Evolutionary conservation across 2,113 vertebrate genomes (phyloP).

Genomic region (Poeciliopsis retropinna): DNA sequence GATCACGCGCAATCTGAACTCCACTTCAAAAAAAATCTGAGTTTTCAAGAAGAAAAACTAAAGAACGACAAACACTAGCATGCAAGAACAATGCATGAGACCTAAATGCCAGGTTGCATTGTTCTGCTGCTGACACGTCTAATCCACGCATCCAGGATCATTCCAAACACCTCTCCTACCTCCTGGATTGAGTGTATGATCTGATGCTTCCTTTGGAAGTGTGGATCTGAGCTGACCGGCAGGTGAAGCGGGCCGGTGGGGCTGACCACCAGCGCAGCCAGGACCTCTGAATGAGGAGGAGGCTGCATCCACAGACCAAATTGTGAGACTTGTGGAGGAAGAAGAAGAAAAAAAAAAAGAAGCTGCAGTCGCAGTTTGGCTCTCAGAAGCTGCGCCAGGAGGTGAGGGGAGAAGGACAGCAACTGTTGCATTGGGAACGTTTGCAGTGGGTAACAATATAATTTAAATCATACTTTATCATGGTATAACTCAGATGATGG

Average conservation of each 20-base stretch:
- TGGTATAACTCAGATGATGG: not conserved
- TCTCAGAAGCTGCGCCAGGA: constrained; percentile 31
- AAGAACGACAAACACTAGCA: not conserved
- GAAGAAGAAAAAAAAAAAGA: not conserved
- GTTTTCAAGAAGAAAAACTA: not conserved
- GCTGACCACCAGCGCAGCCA: constrained; percentile 60
- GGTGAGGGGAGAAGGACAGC: constrained; percentile 32
- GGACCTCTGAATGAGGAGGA: constrained; percentile 38
- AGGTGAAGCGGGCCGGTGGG: constrained; percentile 62
- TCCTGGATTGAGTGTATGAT: constrained; percentile 58
- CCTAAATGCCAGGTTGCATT: not conserved
- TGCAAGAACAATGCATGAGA: not conserved
- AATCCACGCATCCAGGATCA: not conserved
- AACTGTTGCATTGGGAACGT: constrained; percentile 17
- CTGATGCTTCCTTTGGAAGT: constrained; percentile 48
- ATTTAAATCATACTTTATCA: not conserved
- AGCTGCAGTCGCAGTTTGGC: constrained; percentile 32
- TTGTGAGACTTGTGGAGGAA: constrained; percentile 65
- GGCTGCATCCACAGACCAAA: constrained; percentile 46
- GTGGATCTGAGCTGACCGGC: constrained; percentile 40
- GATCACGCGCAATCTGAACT: not conserved
- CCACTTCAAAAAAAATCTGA: not conserved
- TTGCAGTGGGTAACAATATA: not conserved
- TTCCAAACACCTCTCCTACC: constrained; percentile 22
- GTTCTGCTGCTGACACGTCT: not conserved